These are phyloP conservation scores for Tenebrio molitor DNA, from an alignment of 1,140 invertebrate genomes.

Conservation along the genomic window DNA sequence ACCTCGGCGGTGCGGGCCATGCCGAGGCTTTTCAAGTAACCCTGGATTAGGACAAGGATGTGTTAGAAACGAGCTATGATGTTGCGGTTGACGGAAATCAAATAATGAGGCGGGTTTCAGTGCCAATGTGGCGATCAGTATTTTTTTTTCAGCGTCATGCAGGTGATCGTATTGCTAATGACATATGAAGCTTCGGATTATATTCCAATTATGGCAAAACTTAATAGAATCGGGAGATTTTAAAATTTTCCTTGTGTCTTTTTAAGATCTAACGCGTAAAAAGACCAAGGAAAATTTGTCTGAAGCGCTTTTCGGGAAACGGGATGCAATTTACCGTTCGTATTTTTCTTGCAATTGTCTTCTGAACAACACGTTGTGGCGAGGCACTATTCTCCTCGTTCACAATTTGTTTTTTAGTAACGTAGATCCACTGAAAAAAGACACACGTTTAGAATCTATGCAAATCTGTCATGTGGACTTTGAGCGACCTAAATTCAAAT, in stretches of 20 bases:
- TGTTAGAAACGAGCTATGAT: not conserved
- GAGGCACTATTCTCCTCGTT: constrained; percentile 17
- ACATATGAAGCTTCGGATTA: constrained; percentile 4
- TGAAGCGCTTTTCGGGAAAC: too few relatives aligned
- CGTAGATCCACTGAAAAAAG: constrained; percentile 26
- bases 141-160: constrained; percentile 30
- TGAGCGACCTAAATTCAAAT: not conserved
- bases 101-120: constrained; percentile 26
- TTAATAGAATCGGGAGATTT: not conserved
- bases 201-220: constrained; percentile 23
- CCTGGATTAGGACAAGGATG: constrained; percentile 67
- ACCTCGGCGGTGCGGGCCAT: constrained; percentile 98
- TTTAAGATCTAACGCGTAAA: too few relatives aligned
- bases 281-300: too few relatives aligned
- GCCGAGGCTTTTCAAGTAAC: constrained; percentile 94
- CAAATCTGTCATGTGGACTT: not conserved
- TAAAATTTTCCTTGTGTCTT: not conserved
- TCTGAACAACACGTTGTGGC: constrained; percentile 18
- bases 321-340: constrained; percentile 8
- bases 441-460: not conserved
- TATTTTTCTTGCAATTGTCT: constrained; percentile 8
- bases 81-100: constrained; percentile 2
- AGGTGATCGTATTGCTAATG: constrained; percentile 3
- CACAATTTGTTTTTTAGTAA: constrained; percentile 23
- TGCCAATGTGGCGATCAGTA: constrained; percentile 4